These are phyloP conservation scores for Cepaea hortensis DNA, from an alignment of 2,888 invertebrate species.

Conservation along the genomic window DNA sequence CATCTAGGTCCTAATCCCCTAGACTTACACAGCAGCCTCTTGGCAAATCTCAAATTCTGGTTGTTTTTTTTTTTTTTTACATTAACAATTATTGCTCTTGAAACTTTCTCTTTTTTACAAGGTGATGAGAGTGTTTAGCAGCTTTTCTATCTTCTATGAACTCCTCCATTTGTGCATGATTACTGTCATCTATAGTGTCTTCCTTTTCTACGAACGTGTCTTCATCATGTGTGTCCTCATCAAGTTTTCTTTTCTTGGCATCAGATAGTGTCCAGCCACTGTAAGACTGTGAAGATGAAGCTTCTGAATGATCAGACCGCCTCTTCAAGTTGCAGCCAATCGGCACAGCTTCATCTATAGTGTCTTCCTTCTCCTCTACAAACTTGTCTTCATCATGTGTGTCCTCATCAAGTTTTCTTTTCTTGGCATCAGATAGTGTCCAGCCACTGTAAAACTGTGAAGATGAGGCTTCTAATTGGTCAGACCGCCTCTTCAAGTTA, in stretches of 20 bases:
- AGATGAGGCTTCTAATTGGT: not conserved
- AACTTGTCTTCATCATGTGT: not conserved
- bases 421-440: not conserved
- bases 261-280: not conserved
- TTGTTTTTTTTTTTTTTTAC: no score
- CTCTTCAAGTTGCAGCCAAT: not conserved
- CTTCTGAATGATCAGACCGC: not conserved
- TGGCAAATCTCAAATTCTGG: no score
- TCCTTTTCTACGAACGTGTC: no score
- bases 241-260: constrained; percentile 10
- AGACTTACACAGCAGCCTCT: no score
- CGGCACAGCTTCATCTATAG: not conserved
- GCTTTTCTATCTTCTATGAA: not conserved
- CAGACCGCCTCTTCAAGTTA: not conserved
- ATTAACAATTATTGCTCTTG: no score
- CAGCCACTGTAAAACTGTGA: not conserved
- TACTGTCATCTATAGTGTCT: no score
- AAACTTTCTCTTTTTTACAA: not conserved
- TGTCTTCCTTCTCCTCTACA: not conserved
- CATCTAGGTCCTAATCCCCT: no score
- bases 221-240: not conserved
- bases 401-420: constrained; percentile 1
- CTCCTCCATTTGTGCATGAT: not conserved
- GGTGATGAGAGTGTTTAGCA: not conserved
- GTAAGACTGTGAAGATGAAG: not conserved